Evolutionary conservation across 2,797 vertebrate species (phyloP).

Genomic region (Xiphophorus birchmanni): DNA sequence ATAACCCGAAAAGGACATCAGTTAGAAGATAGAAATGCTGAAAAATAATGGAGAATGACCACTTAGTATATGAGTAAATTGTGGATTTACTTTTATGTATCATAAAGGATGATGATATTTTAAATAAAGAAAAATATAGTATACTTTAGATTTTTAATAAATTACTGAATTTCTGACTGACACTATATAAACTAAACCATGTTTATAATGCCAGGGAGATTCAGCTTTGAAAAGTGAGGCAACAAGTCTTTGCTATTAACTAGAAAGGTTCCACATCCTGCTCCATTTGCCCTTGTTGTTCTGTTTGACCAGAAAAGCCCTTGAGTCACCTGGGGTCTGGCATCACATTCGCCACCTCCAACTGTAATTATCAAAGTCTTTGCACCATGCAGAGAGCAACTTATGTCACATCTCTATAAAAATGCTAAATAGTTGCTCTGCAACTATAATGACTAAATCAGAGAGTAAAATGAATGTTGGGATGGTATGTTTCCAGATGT

Average conservation of each 20-base stretch:
- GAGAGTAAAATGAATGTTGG: conserved; percentile 11
- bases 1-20: neutral
- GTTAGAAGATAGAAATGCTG: neutral
- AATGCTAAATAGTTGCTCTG: conserved; percentile 18
- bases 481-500: neutral
- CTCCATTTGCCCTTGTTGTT: conserved; percentile 26
- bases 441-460: neutral
- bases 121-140: neutral
- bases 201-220: conserved; percentile 1
- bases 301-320: conserved; percentile 40
- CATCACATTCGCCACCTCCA: conserved; percentile 47
- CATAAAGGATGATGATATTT: neutral
- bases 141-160: neutral
- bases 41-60: neutral
- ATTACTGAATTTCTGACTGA: neutral
- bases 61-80: conserved; percentile 2
- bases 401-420: conserved; percentile 18
- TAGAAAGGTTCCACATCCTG: conserved; percentile 15
- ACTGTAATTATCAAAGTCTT: conserved; percentile 58
- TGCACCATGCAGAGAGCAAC: conserved; percentile 22
- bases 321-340: conserved; percentile 63
- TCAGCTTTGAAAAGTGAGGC: neutral
- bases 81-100: neutral
- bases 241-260: conserved; percentile 4
- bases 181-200: neutral